A percentile compares a stretch with the other conserved stretches of the same genome.
Evolutionary conservation across 2,113 vertebrate genomes (phyloP).

Genomic region (Gnathonemus echidnorhynchus): DNA sequence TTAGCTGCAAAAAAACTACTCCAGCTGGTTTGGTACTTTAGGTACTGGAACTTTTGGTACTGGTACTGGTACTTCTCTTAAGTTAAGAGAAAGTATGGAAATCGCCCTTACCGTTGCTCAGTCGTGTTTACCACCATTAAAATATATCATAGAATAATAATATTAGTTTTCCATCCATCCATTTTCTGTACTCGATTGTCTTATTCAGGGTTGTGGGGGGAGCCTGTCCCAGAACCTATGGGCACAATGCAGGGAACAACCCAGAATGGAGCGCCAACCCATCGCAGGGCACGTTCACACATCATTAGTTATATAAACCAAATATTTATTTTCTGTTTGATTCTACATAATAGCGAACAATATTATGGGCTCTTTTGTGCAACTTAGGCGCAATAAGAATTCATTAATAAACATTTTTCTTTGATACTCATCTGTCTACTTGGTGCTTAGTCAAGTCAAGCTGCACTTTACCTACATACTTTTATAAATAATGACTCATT

Average conservation of each 20-base stretch:
- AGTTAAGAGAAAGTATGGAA: too few relatives aligned
- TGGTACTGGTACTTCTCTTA: too few relatives aligned
- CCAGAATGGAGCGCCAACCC: too few relatives aligned
- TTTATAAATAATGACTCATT: neutral
- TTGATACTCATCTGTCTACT: neutral
- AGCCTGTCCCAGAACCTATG: too few relatives aligned
- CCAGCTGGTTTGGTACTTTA: constrained; percentile 16
- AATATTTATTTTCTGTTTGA: neutral
- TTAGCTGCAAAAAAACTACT: constrained; percentile 39
- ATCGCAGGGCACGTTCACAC: too few relatives aligned
- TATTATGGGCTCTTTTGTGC: neutral
- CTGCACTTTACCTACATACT: neutral
- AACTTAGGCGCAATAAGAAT: neutral
- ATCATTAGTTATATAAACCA: neutral
- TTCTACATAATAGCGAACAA: neutral
- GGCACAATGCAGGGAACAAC: too few relatives aligned
- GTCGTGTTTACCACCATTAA: neutral
- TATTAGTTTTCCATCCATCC: neutral
- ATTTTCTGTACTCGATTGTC: too few relatives aligned
- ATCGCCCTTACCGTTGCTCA: neutral
- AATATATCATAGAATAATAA: neutral
- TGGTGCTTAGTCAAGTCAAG: neutral
- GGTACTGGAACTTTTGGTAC: neutral
- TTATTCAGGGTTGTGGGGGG: too few relatives aligned
- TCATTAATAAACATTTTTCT: neutral